Percentiles rank a stretch among this genome's conserved stretches.
phyloP scores from a whole-genome alignment of 53 echinoderm and acorn worm species.

The Patiria pectinifera region DNA sequence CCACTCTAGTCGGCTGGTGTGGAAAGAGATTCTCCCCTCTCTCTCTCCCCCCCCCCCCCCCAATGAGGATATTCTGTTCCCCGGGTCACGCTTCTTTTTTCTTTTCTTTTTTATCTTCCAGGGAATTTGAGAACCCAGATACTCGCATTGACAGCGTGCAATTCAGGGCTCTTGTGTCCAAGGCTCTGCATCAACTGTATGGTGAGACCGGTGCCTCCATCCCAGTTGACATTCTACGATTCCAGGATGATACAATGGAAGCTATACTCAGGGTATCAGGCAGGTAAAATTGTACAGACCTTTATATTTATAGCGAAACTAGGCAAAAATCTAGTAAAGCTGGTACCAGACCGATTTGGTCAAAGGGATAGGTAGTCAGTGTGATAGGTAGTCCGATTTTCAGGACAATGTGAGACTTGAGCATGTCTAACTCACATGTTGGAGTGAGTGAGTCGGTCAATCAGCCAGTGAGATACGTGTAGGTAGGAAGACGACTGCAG shows the following conservation, averaged over 20 bases:
- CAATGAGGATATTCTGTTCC: not conserved
- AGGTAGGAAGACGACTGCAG: too few species aligned
- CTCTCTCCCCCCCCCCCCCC: not conserved
- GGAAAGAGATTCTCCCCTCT: not conserved
- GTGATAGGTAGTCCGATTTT: too few species aligned
- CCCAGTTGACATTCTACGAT: constrained; percentile 57
- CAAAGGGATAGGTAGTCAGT: too few species aligned
- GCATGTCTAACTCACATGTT: too few species aligned
- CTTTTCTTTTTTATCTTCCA: not conserved
- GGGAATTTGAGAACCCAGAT: constrained; percentile 63
- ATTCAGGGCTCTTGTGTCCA: constrained; percentile 55
- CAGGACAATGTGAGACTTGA: too few species aligned
- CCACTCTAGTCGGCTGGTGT: too few species aligned
- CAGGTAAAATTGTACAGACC: constrained; percentile 22
- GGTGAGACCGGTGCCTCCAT: constrained; percentile 67
- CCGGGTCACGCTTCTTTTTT: not conserved
- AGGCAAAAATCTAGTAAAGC: too few species aligned
- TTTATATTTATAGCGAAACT: too few species aligned
- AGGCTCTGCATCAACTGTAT: constrained; percentile 54
- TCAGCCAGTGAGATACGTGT: too few species aligned
- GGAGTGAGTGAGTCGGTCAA: too few species aligned
- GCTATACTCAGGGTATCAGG: constrained; percentile 65
- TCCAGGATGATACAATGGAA: constrained; percentile 47
- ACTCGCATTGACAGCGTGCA: constrained; percentile 34
- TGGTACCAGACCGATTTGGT: too few species aligned